Conservation (phyloP, 1,140 invertebrate genomes). For the Maniola jurtina region DNA sequence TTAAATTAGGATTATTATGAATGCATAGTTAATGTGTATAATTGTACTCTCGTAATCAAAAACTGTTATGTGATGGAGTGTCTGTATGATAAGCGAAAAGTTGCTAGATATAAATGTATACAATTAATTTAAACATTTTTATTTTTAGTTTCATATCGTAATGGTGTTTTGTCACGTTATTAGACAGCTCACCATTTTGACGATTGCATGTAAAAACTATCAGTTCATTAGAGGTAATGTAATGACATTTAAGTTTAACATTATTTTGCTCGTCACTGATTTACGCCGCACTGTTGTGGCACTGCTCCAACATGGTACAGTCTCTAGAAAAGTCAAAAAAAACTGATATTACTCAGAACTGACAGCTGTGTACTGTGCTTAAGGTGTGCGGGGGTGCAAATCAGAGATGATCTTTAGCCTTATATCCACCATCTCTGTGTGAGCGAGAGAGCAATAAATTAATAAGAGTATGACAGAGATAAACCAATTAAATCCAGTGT, state of each 20-base stretch:
- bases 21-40: slow-evolving; percentile 64
- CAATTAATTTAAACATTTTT: slow-evolving; percentile 59
- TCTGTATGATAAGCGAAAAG: slow-evolving; percentile 44
- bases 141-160: slow-evolving; percentile 30
- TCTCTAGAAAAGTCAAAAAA: too few relatives aligned
- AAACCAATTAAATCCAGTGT: background rate
- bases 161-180: slow-evolving; percentile 13
- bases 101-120: slow-evolving; percentile 58
- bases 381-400: too few relatives aligned
- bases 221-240: background rate
- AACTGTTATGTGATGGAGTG: slow-evolving; percentile 56
- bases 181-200: background rate
- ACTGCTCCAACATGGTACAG: too few relatives aligned
- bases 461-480: background rate
- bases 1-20: slow-evolving; percentile 65
- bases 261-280: background rate
- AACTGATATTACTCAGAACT: too few relatives aligned
- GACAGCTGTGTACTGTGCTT: too few relatives aligned
- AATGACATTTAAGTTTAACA: background rate
- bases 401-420: too few relatives aligned
- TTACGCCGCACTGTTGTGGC: too few relatives aligned
- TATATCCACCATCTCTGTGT: too few relatives aligned
- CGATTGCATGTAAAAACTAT: background rate
- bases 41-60: slow-evolving; percentile 47
- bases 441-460: background rate